These are phyloP conservation scores for Rallus crepitans DNA, from an alignment of 2,797 vertebrate species.

Conservation along the genomic window DNA sequence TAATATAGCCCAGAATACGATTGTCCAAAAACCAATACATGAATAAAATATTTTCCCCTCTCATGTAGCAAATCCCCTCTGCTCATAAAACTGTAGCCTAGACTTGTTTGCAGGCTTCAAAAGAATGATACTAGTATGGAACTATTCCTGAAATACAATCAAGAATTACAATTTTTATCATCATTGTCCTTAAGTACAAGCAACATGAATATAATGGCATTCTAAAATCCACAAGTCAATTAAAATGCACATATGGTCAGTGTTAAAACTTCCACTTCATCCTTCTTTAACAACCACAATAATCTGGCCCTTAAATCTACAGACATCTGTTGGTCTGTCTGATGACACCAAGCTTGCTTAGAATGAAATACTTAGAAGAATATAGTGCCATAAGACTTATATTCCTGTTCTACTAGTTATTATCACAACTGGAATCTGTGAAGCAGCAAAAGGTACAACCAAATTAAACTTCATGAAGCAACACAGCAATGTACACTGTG, in stretches of 20 bases:
- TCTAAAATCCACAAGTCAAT: slow-evolving; percentile 41
- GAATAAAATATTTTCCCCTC: slow-evolving; percentile 78
- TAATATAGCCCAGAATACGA: slow-evolving; percentile 78
- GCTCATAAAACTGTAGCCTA: slow-evolving; percentile 31
- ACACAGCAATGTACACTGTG: background rate
- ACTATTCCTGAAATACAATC: slow-evolving; percentile 16
- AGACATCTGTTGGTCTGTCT: slow-evolving; percentile 33
- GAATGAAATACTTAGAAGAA: slow-evolving; percentile 7
- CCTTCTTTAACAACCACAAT: slow-evolving; percentile 24
- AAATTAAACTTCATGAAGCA: slow-evolving; percentile 27
- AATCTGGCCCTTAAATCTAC: slow-evolving; percentile 39
- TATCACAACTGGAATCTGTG: slow-evolving; percentile 24
- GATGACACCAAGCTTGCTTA: slow-evolving; percentile 12
- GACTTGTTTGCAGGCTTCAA: slow-evolving; percentile 46
- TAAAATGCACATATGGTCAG: slow-evolving; percentile 45
- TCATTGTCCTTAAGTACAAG: background rate
- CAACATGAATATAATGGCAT: background rate
- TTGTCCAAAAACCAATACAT: slow-evolving; percentile 73
- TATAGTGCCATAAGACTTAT: background rate
- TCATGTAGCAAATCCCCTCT: slow-evolving; percentile 54
- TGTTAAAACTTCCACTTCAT: slow-evolving; percentile 61
- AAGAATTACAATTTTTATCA: slow-evolving; percentile 56
- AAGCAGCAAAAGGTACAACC: slow-evolving; percentile 25
- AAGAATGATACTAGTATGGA: slow-evolving; percentile 22
- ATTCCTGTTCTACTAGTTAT: background rate